Evolutionary conservation across 2,797 vertebrate species (phyloP).

Genomic region (Telmatherina bonti): DNA sequence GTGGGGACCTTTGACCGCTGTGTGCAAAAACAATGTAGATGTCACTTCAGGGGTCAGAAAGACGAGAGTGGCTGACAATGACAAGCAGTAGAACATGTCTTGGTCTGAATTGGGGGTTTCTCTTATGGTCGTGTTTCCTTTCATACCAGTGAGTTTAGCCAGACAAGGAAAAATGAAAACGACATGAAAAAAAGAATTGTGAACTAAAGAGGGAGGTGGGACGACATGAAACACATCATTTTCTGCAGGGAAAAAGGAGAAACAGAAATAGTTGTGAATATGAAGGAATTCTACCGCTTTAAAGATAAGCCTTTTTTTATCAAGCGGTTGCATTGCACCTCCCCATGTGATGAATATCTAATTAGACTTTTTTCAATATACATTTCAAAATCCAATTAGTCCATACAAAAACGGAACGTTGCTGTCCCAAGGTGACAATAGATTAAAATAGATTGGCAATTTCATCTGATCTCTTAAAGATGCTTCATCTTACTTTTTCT

Average conservation of each 20-base stretch:
- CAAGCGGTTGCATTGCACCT: conserved; percentile 49
- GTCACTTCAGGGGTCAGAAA: conserved; percentile 40
- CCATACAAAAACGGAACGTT: conserved; percentile 66
- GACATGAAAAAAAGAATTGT: conserved; percentile 2
- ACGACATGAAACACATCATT: conserved; percentile 1
- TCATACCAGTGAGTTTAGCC: conserved; percentile 18
- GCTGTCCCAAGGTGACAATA: conserved; percentile 76
- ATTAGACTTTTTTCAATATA: conserved; percentile 77
- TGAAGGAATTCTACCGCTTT: conserved; percentile 49
- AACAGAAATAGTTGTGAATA: neutral
- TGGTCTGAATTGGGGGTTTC: conserved; percentile 2
- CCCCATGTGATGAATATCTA: conserved; percentile 73
- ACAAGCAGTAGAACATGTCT: conserved; percentile 31
- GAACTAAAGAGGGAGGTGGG: conserved; percentile 17
- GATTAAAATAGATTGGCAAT: conserved; percentile 81
- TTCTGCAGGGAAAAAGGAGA: conserved; percentile 16
- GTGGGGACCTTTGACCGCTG: conserved; percentile 44
- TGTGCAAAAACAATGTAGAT: conserved; percentile 45
- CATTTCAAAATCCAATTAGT: conserved; percentile 80
- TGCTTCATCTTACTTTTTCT: conserved; percentile 68
- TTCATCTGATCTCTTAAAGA: conserved; percentile 72
- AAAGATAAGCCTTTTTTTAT: conserved; percentile 46
- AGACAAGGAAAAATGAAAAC: conserved; percentile 25
- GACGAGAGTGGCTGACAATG: conserved; percentile 43
- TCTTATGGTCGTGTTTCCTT: conserved; percentile 4